phyloP scores from a whole-genome alignment of 2,888 invertebrate genomes.

The Pinctada fucata region DNA sequence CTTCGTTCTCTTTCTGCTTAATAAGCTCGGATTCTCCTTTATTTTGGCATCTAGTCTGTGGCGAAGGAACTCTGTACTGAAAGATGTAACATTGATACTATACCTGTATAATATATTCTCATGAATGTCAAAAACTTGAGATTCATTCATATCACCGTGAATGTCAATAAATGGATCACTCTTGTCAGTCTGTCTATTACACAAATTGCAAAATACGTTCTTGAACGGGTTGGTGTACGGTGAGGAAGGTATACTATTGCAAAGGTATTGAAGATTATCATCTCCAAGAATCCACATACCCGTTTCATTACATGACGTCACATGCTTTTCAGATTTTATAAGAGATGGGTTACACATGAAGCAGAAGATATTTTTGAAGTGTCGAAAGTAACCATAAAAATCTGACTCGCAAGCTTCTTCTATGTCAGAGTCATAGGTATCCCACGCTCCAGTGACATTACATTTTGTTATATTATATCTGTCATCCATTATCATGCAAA shows the following conservation, averaged over 20 bases:
- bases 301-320: conserved; percentile 20
- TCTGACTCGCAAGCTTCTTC: conserved; percentile 26
- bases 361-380: conserved; percentile 12
- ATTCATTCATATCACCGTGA: neutral
- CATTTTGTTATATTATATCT: conserved; percentile 11
- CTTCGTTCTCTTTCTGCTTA: neutral
- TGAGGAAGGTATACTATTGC: neutral
- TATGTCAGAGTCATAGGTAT: conserved; percentile 21
- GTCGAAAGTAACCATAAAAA: neutral
- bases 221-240: conserved; percentile 21
- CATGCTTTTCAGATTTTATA: neutral
- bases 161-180: neutral
- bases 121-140: neutral
- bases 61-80: neutral
- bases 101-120: neutral
- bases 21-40: neutral
- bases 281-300: conserved; percentile 15
- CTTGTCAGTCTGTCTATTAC: conserved; percentile 30
- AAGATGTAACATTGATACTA: neutral
- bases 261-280: neutral
- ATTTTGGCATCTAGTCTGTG: neutral
- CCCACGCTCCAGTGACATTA: conserved; percentile 30
- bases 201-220: conserved; percentile 44
- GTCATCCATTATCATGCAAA: neutral
- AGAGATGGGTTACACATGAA: conserved; percentile 12